These are phyloP conservation scores for Poecile montanus DNA, from an alignment of 2,797 vertebrate genomes.

Conservation along the genomic window DNA sequence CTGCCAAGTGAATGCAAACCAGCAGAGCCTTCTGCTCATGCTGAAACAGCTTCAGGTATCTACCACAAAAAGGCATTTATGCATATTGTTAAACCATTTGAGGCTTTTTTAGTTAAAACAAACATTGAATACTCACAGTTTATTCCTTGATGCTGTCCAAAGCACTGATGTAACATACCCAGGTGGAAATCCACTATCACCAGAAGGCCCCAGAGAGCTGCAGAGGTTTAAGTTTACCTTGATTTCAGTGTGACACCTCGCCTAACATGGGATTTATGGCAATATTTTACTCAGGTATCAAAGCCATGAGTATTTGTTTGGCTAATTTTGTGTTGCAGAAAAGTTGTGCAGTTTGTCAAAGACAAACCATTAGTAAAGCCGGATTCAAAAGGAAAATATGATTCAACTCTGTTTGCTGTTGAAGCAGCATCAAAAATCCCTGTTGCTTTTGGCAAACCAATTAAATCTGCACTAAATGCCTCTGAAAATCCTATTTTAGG, in stretches of 20 bases:
- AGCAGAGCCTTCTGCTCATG: not conserved
- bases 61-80: not conserved
- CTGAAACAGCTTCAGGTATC: not conserved
- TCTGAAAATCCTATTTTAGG: not conserved
- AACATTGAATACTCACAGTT: not conserved
- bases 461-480: not conserved
- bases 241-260: not conserved
- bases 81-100: not conserved
- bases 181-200: not conserved
- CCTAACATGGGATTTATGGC: not conserved
- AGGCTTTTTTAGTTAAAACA: not conserved
- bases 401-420: not conserved
- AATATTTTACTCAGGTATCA: not conserved
- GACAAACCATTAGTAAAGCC: not conserved
- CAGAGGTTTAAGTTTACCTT: not conserved
- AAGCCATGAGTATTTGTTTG: not conserved
- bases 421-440: not conserved
- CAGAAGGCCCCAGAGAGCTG: not conserved
- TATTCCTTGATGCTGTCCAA: not conserved
- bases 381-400: not conserved
- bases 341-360: not conserved
- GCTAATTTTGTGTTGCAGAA: not conserved
- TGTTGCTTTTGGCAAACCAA: not conserved
- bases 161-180: not conserved
- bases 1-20: not conserved